Evolutionary conservation across 2,113 vertebrate species (phyloP).

Genomic region (Triplophysa dalaica): DNA sequence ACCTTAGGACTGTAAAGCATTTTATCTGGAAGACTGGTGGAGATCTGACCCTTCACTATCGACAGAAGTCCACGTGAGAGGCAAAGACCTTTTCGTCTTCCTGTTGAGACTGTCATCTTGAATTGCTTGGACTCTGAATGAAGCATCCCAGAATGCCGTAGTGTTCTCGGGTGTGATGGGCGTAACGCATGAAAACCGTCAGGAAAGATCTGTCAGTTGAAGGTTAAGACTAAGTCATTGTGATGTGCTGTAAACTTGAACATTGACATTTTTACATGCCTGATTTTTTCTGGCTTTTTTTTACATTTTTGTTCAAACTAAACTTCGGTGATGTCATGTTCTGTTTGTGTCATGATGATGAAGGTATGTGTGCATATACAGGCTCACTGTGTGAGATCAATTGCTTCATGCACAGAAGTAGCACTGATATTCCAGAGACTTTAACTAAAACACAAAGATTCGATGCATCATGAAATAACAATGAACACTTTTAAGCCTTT

Average conservation of each 20-base stretch:
- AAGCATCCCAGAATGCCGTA: conserved; percentile 55
- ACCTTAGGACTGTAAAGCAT: conserved; percentile 90
- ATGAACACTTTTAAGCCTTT: too few species aligned
- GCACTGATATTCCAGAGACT: not conserved
- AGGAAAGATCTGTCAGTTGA: not conserved
- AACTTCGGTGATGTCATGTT: not conserved
- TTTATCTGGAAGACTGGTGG: conserved; percentile 99
- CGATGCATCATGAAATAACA: too few species aligned
- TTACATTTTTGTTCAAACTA: not conserved
- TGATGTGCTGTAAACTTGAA: not conserved
- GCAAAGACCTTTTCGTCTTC: conserved; percentile 48
- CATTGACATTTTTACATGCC: not conserved
- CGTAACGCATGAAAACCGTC: not conserved
- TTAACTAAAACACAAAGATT: too few species aligned
- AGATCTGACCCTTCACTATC: conserved; percentile 96
- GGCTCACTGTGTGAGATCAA: not conserved
- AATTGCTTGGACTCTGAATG: conserved; percentile 43
- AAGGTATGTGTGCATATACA: too few species aligned
- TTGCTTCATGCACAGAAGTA: conserved; percentile 46
- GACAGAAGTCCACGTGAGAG: conserved; percentile 85
- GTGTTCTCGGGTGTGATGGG: not conserved
- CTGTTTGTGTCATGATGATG: not conserved
- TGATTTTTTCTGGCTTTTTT: not conserved
- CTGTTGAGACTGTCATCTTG: conserved; percentile 50
- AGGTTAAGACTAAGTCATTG: not conserved